Conservation (phyloP, 2,797 vertebrate genomes). For the Acanthis flammea region DNA sequence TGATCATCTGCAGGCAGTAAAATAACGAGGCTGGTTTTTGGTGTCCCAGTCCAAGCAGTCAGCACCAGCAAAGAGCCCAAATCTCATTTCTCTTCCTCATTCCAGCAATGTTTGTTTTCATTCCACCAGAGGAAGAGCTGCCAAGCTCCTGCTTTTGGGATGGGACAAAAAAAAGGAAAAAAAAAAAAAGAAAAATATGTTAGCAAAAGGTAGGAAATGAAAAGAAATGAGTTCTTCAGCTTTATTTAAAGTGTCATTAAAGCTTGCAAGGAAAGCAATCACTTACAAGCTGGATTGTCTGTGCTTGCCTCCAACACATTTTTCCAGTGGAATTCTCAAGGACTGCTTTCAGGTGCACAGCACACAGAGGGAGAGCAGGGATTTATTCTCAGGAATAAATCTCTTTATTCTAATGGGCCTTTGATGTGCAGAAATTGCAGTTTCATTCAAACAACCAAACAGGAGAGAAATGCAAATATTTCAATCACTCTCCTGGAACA, state of each 20-base stretch:
- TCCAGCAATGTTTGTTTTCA: neutral
- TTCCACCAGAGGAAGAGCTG: neutral
- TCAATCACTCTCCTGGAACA: neutral
- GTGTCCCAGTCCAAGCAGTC: neutral
- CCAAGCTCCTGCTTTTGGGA: neutral
- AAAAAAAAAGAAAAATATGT: neutral
- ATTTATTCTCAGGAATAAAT: neutral
- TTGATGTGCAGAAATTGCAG: neutral
- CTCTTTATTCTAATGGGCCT: neutral
- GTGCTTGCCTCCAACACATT: neutral
- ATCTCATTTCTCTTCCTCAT: neutral
- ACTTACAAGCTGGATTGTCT: neutral
- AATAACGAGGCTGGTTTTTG: neutral
- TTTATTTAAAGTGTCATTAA: neutral
- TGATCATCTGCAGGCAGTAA: neutral
- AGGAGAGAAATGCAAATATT: neutral
- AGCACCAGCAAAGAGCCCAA: neutral
- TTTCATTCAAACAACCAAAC: neutral
- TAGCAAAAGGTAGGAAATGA: neutral
- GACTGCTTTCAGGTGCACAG: neutral
- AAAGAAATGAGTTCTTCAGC: neutral
- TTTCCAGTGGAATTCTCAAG: neutral
- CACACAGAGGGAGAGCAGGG: neutral
- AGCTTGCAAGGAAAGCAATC: neutral
- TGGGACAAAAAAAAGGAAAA: neutral